Conservation (phyloP, 2,888 invertebrate genomes). For the Trissonchulus latispiculum region DNA sequence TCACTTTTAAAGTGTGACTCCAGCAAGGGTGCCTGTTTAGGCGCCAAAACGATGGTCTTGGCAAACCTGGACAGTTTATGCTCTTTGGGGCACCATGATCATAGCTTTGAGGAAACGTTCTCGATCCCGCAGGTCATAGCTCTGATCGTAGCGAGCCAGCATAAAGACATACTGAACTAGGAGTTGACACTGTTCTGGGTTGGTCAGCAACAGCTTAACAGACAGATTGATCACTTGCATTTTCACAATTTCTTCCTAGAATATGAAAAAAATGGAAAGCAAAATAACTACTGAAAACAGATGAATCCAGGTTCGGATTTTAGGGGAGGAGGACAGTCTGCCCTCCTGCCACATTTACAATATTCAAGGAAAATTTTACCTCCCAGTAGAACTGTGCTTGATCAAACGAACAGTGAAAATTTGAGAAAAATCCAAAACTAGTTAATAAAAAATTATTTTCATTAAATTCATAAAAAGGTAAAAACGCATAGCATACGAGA, state of each 20-base stretch:
- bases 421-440: too few species aligned
- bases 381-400: too few species aligned
- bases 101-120: conserved; percentile 76
- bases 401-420: too few species aligned
- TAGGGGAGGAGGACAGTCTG: too few species aligned
- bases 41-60: conserved; percentile 71
- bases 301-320: too few species aligned
- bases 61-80: conserved; percentile 50
- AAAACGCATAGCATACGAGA: too few species aligned
- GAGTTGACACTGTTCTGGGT: conserved; percentile 70
- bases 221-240: conserved; percentile 88
- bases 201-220: conserved; percentile 78
- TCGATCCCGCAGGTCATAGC: conserved; percentile 92
- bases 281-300: too few species aligned
- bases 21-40: conserved; percentile 84
- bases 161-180: conserved; percentile 84
- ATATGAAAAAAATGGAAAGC: conserved; percentile 27
- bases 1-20: conserved; percentile 56
- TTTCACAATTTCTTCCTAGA: conserved; percentile 82
- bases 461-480: too few species aligned
- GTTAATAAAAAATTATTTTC: too few species aligned
- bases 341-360: too few species aligned
- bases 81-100: conserved; percentile 54
- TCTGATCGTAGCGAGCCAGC: conserved; percentile 88
- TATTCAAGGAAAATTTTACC: too few species aligned